Base-by-base conservation (phyloP, 2,888 invertebrate species). In the Andrena marginata region DNA sequence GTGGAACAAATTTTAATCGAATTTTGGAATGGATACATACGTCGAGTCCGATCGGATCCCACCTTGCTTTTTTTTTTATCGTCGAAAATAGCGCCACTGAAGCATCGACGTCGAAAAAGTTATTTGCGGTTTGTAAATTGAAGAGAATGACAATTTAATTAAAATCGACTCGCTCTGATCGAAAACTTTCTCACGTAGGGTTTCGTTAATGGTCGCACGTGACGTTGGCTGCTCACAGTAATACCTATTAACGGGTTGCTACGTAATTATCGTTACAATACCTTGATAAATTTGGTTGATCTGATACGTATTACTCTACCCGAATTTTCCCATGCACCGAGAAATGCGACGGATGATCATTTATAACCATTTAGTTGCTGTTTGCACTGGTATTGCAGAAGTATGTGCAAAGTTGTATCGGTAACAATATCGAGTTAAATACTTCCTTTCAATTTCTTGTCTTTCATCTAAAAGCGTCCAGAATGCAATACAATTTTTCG, bases 181-280 rank as follows among this genome's bases (percentile, higher is more conserved):
- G 80, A 80, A 70, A 80, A 56, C 68, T 81, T 82, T 82, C 69
- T 69, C 83, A 74, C 64, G 69, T 80, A 75, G 78, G 72, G 75
- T 87, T 84, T 76, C 85, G 72, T 86, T 84, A 87, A 87, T 80
- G 80, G 77, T 75, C 77, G 49, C 67, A 51, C 75, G 79, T 85
- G 70, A 71, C 60, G 54, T 68, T 67, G 68, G 71, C 51, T 80
- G 80, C 59, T 78, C 68, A 60, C 71, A 63, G 71, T 84, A 80
- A 84, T 86, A 78, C 80, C 85, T 84, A 77, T 82, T 82, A 87
- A 85, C 80, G 87, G 70, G 87, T 86, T 70, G 79, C 78, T 85
- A 84, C 73, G 78, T 85, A 87, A 79, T 85, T 84, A 86, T 86
- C 78, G 79, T 85, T 86, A 80, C 80, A 86, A 81, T 77, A 70